Evolutionary conservation across 2,888 invertebrate genomes (phyloP), one percentile per base, ranked within the genome.

Genomic region (Temnothorax unifasciatus): DNA sequence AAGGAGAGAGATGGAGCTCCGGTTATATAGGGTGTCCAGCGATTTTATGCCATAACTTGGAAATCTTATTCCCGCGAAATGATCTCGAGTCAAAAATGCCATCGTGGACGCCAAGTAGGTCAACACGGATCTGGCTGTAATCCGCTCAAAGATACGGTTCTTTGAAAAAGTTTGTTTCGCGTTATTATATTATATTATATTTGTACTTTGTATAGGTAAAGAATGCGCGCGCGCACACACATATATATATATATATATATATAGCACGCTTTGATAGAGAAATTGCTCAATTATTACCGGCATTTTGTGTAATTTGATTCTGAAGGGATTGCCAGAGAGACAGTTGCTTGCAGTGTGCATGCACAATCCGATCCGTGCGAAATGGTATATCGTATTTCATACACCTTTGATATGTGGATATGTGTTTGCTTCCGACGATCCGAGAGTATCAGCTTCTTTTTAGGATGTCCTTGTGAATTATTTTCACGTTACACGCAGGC

Each of bases 41-140:
- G 47, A 77, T 79, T 79, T 79, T 79, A 79, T 47, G 71, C 18
- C 41, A 47, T 50, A 71, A 71, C 73, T 79, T 79, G 79, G 13
- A 71, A 44, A 71, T 79, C 59, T 71, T 71, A 79, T 79, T 79
- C 34, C 57, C 18, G 9, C 44, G 57, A 47, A 79, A 79, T 59
- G 50, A 59, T 25, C n/a, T 18, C 71, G 59, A 59, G 18, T 71
- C 59, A 79, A 71, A 79, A 79, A 71, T 79, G 47, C 18, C 66
- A 57, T 21, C 34, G 21, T 41, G 13, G 8, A 9, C 41, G 59
- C 38, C 59, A 71, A 79, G 79, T 79, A 64, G 59, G 79, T 59
- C 73, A 59, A 50, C 34, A 25, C 25, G 13, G 57, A 3, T 69
- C 29, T 18, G 18, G 2, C 38, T 57, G 41, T 79, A 71, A 79